A percentile compares a stretch with the other conserved stretches of the same genome.
phyloP scores from a whole-genome alignment of 2,888 invertebrate species.

The Tanypteryx hageni region DNA sequence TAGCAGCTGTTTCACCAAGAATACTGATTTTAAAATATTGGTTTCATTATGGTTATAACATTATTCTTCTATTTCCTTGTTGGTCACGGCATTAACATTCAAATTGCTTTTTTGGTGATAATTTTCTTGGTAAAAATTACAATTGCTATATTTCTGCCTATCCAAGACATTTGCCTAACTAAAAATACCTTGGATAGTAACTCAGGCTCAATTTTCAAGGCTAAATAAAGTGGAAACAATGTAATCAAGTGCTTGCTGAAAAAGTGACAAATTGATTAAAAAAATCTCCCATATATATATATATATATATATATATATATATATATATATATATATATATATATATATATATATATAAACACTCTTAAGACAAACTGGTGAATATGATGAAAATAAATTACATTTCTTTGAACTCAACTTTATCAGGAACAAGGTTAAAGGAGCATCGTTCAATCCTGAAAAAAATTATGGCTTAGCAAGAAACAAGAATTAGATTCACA shows the following conservation, averaged over 20 bases:
- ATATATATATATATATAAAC: neutral
- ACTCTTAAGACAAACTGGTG: neutral
- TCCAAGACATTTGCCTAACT: neutral
- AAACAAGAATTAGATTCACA: too few species aligned
- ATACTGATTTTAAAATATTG: neutral
- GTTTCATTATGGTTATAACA: neutral
- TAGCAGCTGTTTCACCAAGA: neutral
- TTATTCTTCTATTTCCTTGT: neutral
- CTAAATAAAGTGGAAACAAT: neutral
- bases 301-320: too few species aligned
- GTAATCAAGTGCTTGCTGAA: neutral
- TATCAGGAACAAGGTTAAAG: neutral
- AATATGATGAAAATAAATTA: neutral
- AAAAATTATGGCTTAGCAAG: neutral
- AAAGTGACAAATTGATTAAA: neutral
- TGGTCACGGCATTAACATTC: neutral
- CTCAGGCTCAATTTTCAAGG: neutral
- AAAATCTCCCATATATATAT: neutral
- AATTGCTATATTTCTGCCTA: neutral
- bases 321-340: too few species aligned
- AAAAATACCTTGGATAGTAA: neutral
- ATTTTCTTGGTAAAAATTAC: neutral
- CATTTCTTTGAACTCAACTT: too few species aligned
- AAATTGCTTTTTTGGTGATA: neutral
- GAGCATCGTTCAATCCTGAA: neutral